phyloP scores from a whole-genome alignment of 2,888 invertebrate species.

The Papilio gigon region DNA sequence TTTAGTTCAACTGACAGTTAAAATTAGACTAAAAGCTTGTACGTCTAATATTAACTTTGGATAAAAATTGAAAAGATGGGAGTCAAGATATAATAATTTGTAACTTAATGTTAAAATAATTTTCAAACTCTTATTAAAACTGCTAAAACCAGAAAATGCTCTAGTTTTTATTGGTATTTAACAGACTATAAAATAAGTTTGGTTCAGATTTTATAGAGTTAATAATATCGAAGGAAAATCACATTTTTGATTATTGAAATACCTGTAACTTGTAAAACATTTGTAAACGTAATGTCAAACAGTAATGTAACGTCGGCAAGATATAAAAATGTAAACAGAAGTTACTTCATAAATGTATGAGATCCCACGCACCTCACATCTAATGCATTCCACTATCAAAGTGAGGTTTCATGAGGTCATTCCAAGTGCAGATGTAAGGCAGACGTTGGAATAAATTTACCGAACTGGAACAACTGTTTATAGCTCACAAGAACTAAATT shows the following conservation, averaged over 20 bases:
- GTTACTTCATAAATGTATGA: conserved; percentile 25
- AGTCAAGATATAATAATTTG: too few relatives aligned
- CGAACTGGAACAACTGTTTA: conserved; percentile 25
- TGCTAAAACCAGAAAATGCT: too few relatives aligned
- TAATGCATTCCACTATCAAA: conserved; percentile 1
- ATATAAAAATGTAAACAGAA: conserved; percentile 12
- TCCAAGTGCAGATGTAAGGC: conserved; percentile 34
- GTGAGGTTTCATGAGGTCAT: conserved; percentile 26
- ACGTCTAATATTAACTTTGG: too few relatives aligned
- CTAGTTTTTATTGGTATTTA: too few relatives aligned
- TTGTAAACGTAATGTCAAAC: neutral
- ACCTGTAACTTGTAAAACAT: neutral
- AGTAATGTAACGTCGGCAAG: neutral
- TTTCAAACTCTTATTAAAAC: too few relatives aligned
- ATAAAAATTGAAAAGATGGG: too few relatives aligned
- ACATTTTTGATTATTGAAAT: neutral
- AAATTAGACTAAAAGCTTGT: too few relatives aligned
- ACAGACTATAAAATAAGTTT: too few relatives aligned
- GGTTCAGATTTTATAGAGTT: neutral
- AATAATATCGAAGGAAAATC: neutral
- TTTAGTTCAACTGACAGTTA: too few relatives aligned
- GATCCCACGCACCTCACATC: conserved; percentile 3
- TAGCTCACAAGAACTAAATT: neutral
- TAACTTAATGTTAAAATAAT: too few relatives aligned
- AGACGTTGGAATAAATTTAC: conserved; percentile 27